Conservation (phyloP, 2,888 invertebrate genomes). For the Rhagophthalmus giganteus region DNA sequence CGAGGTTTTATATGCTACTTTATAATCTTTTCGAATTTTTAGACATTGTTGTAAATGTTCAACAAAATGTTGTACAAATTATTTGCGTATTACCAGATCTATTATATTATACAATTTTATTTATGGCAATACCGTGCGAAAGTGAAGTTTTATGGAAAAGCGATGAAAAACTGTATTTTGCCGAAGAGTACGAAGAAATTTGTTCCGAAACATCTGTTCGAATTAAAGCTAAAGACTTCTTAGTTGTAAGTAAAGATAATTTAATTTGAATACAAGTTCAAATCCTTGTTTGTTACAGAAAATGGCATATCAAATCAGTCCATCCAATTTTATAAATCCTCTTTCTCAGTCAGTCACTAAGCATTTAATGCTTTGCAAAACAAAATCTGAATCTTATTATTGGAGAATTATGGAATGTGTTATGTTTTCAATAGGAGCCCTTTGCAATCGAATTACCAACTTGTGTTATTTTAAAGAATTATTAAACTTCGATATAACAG, state of each 20-base stretch:
- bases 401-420: constrained; percentile 24
- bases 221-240: constrained; percentile 9
- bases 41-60: constrained; percentile 15
- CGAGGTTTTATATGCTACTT: constrained; percentile 22
- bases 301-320: not conserved
- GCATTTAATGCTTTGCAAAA: constrained; percentile 5
- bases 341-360: constrained; percentile 9
- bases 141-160: constrained; percentile 28
- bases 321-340: constrained; percentile 7
- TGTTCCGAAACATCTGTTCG: constrained; percentile 11
- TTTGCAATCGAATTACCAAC: constrained; percentile 13
- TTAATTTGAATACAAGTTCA: constrained; percentile 3
- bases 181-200: constrained; percentile 10
- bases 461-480: constrained; percentile 4
- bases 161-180: constrained; percentile 15
- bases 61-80: constrained; percentile 18
- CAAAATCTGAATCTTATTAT: constrained; percentile 21
- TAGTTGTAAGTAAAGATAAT: constrained; percentile 17
- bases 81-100: constrained; percentile 28
- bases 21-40: constrained; percentile 28
- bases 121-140: constrained; percentile 31
- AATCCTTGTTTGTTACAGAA: not conserved
- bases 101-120: constrained; percentile 28
- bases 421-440: constrained; percentile 20
- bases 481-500: constrained; percentile 12